phyloP scores from a whole-genome alignment of 2,888 invertebrate species.

The Gari tellinella region DNA sequence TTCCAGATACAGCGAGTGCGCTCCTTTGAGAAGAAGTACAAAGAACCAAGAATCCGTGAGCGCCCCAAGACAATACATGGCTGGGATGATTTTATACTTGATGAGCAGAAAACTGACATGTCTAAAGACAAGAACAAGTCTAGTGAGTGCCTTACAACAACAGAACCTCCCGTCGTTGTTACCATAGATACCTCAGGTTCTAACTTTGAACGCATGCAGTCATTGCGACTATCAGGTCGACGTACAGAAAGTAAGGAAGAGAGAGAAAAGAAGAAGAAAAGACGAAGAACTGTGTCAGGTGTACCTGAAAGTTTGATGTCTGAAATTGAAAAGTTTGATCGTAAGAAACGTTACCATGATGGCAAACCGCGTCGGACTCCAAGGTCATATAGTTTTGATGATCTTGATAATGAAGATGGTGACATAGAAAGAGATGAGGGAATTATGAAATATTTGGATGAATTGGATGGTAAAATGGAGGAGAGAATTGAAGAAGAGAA shows the following conservation, averaged over 20 bases:
- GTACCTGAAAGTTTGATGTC: constrained; percentile 75
- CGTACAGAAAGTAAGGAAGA: constrained; percentile 58
- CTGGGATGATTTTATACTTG: constrained; percentile 56
- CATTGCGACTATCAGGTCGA: constrained; percentile 91
- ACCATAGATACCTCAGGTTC: constrained; percentile 95
- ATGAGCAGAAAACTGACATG: constrained; percentile 50
- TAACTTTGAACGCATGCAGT: constrained; percentile 95
- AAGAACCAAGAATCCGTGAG: constrained; percentile 57
- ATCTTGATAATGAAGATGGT: constrained; percentile 63
- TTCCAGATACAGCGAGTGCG: constrained; percentile 65
- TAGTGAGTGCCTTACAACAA: constrained; percentile 42
- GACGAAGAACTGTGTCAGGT: constrained; percentile 77
- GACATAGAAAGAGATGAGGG: constrained; percentile 67
- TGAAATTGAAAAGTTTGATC: constrained; percentile 77
- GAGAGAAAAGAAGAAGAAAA: constrained; percentile 64
- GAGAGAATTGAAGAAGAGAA: constrained; percentile 73
- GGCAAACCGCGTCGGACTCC: constrained; percentile 59
- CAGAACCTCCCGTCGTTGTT: constrained; percentile 91
- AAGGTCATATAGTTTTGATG: constrained; percentile 77
- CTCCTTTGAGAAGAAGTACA: constrained; percentile 75
- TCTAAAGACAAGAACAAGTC: constrained; percentile 56
- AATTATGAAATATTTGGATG: constrained; percentile 76
- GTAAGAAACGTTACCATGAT: constrained; percentile 55
- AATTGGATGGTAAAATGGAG: constrained; percentile 77
- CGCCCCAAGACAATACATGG: constrained; percentile 73